phyloP scores from a whole-genome alignment of 1,140 invertebrate species.

The Ceratoteleas bidentatus region DNA sequence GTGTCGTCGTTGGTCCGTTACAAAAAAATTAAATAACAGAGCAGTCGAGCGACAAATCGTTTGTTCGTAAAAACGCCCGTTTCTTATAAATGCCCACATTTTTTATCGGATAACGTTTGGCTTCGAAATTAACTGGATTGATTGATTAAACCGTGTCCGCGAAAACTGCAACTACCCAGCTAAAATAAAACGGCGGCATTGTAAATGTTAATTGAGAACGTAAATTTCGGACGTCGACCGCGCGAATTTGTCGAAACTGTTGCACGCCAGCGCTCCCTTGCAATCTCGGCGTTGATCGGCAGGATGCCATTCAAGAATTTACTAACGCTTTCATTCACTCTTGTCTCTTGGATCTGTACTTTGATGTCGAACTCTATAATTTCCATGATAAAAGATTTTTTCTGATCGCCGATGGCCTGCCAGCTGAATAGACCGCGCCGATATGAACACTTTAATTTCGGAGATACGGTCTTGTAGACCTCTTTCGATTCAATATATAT shows the following conservation, averaged over 20 bases:
- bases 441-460: constrained; percentile 55
- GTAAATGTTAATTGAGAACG: constrained; percentile 58
- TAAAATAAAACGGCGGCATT: constrained; percentile 5
- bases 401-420: constrained; percentile 20
- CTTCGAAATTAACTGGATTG: too few relatives aligned
- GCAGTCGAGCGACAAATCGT: background rate
- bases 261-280: constrained; percentile 26
- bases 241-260: constrained; percentile 29
- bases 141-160: too few relatives aligned
- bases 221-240: constrained; percentile 28
- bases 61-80: background rate
- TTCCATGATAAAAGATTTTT: constrained; percentile 66
- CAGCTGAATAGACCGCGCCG: constrained; percentile 36
- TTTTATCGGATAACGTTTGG: too few relatives aligned
- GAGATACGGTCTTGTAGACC: constrained; percentile 34
- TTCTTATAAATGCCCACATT: background rate
- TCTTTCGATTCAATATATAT: constrained; percentile 40
- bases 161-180: too few relatives aligned
- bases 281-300: constrained; percentile 55
- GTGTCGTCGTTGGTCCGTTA: constrained; percentile 8
- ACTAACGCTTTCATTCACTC: constrained; percentile 56
- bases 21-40: too few relatives aligned
- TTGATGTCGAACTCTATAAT: constrained; percentile 60
- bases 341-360: constrained; percentile 53
- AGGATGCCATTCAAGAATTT: constrained; percentile 49